Conservation (phyloP, 2,113 vertebrate species). For the Eurystomus gularis region DNA sequence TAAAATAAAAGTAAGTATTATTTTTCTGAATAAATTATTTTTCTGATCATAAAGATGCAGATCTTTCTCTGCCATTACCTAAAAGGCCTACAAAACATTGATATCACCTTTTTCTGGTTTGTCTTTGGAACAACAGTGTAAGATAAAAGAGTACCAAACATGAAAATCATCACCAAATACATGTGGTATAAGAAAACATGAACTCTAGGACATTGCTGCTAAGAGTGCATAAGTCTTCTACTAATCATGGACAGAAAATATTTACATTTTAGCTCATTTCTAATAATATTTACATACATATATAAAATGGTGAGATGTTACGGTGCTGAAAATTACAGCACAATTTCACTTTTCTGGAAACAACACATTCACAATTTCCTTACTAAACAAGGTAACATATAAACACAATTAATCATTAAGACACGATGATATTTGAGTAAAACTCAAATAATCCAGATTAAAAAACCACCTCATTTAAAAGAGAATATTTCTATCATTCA, state of each 20-base stretch:
- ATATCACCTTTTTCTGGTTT: neutral
- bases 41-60: neutral
- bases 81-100: neutral
- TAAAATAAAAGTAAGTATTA: neutral
- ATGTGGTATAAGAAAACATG: neutral
- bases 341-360: neutral
- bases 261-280: neutral
- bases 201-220: neutral
- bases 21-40: neutral
- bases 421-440: neutral
- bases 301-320: neutral
- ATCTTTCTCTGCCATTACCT: neutral
- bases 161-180: neutral
- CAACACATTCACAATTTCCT: neutral
- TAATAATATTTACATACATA: neutral
- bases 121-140: neutral
- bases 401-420: neutral
- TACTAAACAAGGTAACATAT: neutral
- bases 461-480: neutral
- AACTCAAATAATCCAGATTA: too few species aligned
- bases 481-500: neutral
- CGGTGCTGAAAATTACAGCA: neutral
- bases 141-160: neutral
- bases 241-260: neutral
- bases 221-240: neutral